A percentile compares a stretch with the other conserved stretches of the same genome.
Evolutionary conservation across 2,888 invertebrate species (phyloP).

Genomic region (Orthosia cruda): DNA sequence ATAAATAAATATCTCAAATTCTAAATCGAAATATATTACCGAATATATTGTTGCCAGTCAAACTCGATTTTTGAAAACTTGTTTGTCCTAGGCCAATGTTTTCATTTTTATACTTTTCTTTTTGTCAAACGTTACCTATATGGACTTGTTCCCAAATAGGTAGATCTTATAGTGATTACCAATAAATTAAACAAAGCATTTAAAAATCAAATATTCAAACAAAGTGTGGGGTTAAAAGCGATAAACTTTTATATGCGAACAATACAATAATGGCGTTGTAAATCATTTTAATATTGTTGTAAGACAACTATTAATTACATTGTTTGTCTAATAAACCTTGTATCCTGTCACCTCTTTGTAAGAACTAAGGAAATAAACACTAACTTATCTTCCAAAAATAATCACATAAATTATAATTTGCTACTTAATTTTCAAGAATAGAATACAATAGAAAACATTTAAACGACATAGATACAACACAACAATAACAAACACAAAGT

Average conservation of each 20-base stretch:
- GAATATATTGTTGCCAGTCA: not conserved
- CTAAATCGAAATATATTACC: no score
- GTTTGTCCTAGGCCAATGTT: not conserved
- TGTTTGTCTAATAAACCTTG: slow-evolving; percentile 2
- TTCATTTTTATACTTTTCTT: not conserved
- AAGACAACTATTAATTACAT: slow-evolving; percentile 1
- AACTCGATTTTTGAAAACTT: not conserved
- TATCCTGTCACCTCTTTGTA: not conserved
- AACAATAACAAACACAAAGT: no score
- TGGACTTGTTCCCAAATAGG: not conserved
- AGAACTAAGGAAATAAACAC: not conserved
- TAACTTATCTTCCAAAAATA: not conserved
- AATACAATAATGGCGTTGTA: slow-evolving; percentile 26
- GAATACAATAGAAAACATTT: no score
- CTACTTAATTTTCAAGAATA: no score
- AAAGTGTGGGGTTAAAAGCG: not conserved
- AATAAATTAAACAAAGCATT: slow-evolving; percentile 22
- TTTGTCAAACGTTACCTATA: not conserved
- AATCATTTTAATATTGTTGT: slow-evolving; percentile 27
- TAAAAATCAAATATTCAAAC: not conserved
- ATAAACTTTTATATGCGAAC: slow-evolving; percentile 6
- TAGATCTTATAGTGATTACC: not conserved
- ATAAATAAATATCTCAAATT: no score
- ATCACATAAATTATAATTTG: no score
- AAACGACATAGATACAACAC: no score